Evolutionary conservation across 2,888 invertebrate species (phyloP), one percentile per base, ranked within the genome.

Genomic region (Cataglyphis altisquamis): DNA sequence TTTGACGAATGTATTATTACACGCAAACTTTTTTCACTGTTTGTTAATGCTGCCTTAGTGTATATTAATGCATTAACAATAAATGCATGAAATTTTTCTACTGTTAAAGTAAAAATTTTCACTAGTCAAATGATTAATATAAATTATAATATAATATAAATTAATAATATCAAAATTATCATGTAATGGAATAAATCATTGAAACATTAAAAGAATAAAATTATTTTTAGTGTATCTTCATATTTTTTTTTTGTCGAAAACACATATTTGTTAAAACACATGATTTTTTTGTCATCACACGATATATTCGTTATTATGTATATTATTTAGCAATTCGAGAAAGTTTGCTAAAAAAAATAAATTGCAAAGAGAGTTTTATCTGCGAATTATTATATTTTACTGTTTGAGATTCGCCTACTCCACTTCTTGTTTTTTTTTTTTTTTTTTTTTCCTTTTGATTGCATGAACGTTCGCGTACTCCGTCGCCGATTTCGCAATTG

Each of bases 1-100:
- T 67, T 77, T 89, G 82, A 84, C 15, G 74, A 83, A 72, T 68
- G 36, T 41, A 72, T 25, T 60, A 60, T 41, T 12, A 21, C 57
- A 36, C 29, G 57, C n/a, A 25, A 48, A 6, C 45, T 29, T 3
- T 21, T 60, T 70, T 12, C 4, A 18, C 6, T 29, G 15, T 15
- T 15, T 12, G 10, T 3, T 29, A 41, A 73, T 25, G 25, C 12
- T 60, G 60, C 1, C 48, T 48, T 15, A 39, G 3, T 5, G 15
- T 55, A 36, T 21, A 55, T 15, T 55, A 9, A 39, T 15, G 6
- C 9, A 21, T 39, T 15, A 25, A 55, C 36, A 8, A 1, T 9
- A n/a, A 68, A 68, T 10, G 12, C 8, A 52, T n/a, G 5, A 68
- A 52, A 70, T 15, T 8, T 21, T 36, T 8, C 4, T 32, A 36